These are phyloP conservation scores for Beris morrisii DNA, from an alignment of 2,888 invertebrate genomes.

Conservation along the genomic window DNA sequence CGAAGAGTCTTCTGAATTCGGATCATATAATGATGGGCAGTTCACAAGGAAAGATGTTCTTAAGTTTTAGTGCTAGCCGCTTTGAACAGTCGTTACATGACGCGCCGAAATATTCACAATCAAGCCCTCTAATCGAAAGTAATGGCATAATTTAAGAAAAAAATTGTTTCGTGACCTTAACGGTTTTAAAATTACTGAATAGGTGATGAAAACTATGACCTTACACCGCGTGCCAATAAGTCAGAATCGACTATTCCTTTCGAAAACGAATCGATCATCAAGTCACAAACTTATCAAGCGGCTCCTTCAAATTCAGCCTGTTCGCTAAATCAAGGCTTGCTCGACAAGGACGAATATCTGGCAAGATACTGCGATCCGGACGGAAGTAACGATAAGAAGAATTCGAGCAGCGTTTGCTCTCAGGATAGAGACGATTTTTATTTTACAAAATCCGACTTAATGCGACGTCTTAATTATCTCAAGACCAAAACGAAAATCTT, in stretches of 20 bases:
- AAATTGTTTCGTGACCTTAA: too few relatives aligned
- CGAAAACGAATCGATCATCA: slow-evolving; percentile 7
- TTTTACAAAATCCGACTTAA: slow-evolving; percentile 22
- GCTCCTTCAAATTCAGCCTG: neutral
- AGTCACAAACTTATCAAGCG: slow-evolving; percentile 9
- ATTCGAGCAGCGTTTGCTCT: neutral
- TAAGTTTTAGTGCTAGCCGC: slow-evolving; percentile 13
- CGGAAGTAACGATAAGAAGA: neutral
- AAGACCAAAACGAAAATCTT: slow-evolving; percentile 24
- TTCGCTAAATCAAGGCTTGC: neutral
- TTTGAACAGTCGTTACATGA: slow-evolving; percentile 6
- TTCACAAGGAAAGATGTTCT: slow-evolving; percentile 19
- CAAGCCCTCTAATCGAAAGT: slow-evolving; percentile 13
- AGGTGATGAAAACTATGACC: slow-evolving; percentile 12
- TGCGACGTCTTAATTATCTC: slow-evolving; percentile 20
- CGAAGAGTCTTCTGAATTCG: slow-evolving; percentile 11
- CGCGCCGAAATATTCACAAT: slow-evolving; percentile 12
- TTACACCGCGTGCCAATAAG: slow-evolving; percentile 8
- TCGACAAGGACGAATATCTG: slow-evolving; percentile 7
- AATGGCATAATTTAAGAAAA: neutral
- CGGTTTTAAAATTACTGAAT: neutral
- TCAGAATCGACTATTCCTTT: slow-evolving; percentile 15
- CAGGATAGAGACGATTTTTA: slow-evolving; percentile 12
- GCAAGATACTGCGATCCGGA: neutral
- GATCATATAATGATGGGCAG: slow-evolving; percentile 13